Evolutionary conservation across 2,888 invertebrate genomes (phyloP), one percentile per base, ranked within the genome.

Genomic region (Nymphalis c-album): DNA sequence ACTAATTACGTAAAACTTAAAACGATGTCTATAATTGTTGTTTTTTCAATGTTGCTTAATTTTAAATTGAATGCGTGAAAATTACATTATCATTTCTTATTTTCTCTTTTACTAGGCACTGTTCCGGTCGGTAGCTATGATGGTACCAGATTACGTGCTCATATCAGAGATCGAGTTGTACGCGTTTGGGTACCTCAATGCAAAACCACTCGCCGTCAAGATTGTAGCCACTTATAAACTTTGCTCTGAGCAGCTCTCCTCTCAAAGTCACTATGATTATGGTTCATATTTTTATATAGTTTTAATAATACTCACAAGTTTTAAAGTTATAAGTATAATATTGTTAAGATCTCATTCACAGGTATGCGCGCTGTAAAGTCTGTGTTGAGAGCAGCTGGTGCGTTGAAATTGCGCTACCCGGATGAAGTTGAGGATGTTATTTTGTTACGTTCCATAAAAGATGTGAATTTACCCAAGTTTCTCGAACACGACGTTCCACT

Each of bases 111-210:
- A 83, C 0, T 76, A 96, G 95, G 97, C 97, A 0, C 90, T 98
- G 47, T 98, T 98, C 93, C 94, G 98, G 71, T 97, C 98, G 0
- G 98, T 98, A 48, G 98, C 98, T 16, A 98, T 98, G 98, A 98
- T 98, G 98, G 98, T 98, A 20, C 98, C 98, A 0, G 98, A 99
- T 87, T 98, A 98, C 83, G 98, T 97, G 22, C 88, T 98, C 60
- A 98, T 99, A 79, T 97, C 98, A 0, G 98, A 98, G 91, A 98
- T 98, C 71, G 97, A 97, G 64, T 88, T 99, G 53, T 98, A 98
- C 80, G 98, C 98, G 0, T 97, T 95, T 82, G 98, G 98, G 3
- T 98, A 98, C 83, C 93, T 98, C 64, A 95, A 95, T 77, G 98
- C 98, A 0, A 95, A 97, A 75, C 96, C 96, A 0, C 85, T 98